These are phyloP conservation scores for Pogoniulus pusillus DNA, from an alignment of 2,797 vertebrate genomes.

Conservation along the genomic window DNA sequence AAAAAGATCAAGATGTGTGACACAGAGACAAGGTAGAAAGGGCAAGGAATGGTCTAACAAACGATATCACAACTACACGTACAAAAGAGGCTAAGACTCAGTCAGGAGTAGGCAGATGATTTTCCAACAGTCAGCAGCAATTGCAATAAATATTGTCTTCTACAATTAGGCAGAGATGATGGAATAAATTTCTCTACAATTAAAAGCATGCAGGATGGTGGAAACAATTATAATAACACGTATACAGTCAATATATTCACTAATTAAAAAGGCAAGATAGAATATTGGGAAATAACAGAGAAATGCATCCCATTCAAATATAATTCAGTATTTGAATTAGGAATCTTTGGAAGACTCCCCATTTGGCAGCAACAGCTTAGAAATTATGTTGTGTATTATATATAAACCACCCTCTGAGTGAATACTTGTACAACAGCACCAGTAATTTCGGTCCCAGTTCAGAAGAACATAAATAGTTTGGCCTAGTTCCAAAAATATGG, in stretches of 20 bases:
- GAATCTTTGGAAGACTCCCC: constrained; percentile 57
- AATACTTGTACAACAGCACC: constrained; percentile 7
- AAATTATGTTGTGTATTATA: constrained; percentile 52
- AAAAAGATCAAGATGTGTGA: neutral
- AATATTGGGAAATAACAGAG: constrained; percentile 60
- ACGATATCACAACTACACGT: neutral
- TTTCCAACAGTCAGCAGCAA: constrained; percentile 32
- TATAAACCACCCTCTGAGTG: constrained; percentile 52
- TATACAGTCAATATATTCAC: constrained; percentile 58
- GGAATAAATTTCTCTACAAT: constrained; percentile 53
- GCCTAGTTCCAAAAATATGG: constrained; percentile 18
- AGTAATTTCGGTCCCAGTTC: constrained; percentile 11
- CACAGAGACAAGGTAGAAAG: neutral
- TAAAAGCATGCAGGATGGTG: constrained; percentile 43
- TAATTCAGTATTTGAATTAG: constrained; percentile 41
- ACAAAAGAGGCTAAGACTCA: neutral
- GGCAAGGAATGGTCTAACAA: neutral
- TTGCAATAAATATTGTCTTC: constrained; percentile 41
- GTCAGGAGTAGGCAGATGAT: neutral
- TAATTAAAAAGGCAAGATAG: constrained; percentile 63
- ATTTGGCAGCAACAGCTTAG: constrained; percentile 30
- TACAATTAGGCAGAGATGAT: constrained; percentile 39
- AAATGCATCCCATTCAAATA: constrained; percentile 43
- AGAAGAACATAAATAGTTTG: constrained; percentile 33
- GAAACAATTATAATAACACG: constrained; percentile 48